Percentiles rank a stretch among this genome's conserved stretches.
Evolutionary conservation across 2,797 vertebrate species (phyloP).

Genomic region (Gymnothorax reevesii): DNA sequence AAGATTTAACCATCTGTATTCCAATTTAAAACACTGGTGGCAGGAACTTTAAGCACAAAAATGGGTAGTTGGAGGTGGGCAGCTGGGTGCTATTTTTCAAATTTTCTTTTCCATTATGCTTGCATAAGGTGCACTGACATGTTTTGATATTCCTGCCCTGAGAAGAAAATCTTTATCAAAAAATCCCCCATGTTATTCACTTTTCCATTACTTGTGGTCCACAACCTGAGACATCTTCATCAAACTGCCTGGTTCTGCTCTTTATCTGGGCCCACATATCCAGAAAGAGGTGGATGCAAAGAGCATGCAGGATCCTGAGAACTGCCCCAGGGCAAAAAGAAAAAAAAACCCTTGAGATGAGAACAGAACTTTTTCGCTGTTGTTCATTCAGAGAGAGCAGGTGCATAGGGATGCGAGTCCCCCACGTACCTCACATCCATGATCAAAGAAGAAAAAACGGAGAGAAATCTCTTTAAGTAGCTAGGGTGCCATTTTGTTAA

Average conservation of each 20-base stretch:
- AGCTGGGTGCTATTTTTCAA: background rate
- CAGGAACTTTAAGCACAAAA: constrained; percentile 15
- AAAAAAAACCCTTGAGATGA: background rate
- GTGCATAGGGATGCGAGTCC: background rate
- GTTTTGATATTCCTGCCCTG: constrained; percentile 18
- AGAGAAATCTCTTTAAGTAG: background rate
- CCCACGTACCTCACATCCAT: background rate
- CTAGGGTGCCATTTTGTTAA: background rate
- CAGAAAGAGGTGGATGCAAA: background rate
- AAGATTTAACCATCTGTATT: constrained; percentile 38
- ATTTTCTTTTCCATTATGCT: constrained; percentile 13
- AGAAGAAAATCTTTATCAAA: constrained; percentile 26
- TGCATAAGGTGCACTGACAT: constrained; percentile 22
- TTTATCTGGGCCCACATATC: background rate
- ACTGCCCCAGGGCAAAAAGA: background rate
- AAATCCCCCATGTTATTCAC: constrained; percentile 29
- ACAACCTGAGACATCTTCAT: constrained; percentile 23
- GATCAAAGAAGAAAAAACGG: background rate
- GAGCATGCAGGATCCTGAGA: background rate
- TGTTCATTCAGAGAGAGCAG: background rate
- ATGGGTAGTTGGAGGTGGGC: background rate
- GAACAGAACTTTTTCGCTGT: background rate
- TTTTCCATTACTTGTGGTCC: constrained; percentile 12
- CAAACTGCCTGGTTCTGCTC: background rate
- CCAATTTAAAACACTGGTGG: constrained; percentile 15